phyloP scores from a whole-genome alignment of 2,797 vertebrate species.

The Sciaenops ocellatus region DNA sequence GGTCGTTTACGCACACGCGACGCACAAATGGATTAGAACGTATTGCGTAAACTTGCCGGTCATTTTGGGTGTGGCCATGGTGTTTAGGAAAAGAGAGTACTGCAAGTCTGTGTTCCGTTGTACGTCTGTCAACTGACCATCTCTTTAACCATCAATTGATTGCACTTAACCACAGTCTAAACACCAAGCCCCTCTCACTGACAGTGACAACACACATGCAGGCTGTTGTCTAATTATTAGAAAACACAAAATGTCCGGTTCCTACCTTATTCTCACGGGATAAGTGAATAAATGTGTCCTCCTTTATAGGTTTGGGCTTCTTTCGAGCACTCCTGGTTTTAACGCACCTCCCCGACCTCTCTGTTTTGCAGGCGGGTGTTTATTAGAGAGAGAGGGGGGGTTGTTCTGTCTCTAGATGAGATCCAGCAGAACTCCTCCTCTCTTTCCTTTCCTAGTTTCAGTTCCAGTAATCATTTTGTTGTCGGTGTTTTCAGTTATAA shows the following conservation, averaged over 20 bases:
- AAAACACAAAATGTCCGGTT: background rate
- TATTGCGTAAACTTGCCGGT: slow-evolving; percentile 2
- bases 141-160: background rate
- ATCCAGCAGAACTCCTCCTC: slow-evolving; percentile 57
- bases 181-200: background rate
- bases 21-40: background rate
- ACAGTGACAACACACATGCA: background rate
- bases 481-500: background rate
- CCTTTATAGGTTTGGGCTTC: background rate
- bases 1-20: background rate
- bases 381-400: background rate
- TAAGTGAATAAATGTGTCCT: background rate
- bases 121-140: background rate
- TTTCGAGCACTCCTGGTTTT: slow-evolving; percentile 5
- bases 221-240: background rate
- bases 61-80: background rate
- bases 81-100: background rate
- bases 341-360: background rate
- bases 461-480: background rate
- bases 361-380: background rate
- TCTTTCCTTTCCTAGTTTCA: slow-evolving; percentile 16
- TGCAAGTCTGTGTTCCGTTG: background rate
- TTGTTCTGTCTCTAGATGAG: slow-evolving; percentile 7
- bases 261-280: slow-evolving; percentile 49
- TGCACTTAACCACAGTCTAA: too few relatives aligned